Evolutionary conservation across 2,797 vertebrate species (phyloP), one percentile per base, ranked within the genome.

Genomic region (Scyliorhinus canicula): DNA sequence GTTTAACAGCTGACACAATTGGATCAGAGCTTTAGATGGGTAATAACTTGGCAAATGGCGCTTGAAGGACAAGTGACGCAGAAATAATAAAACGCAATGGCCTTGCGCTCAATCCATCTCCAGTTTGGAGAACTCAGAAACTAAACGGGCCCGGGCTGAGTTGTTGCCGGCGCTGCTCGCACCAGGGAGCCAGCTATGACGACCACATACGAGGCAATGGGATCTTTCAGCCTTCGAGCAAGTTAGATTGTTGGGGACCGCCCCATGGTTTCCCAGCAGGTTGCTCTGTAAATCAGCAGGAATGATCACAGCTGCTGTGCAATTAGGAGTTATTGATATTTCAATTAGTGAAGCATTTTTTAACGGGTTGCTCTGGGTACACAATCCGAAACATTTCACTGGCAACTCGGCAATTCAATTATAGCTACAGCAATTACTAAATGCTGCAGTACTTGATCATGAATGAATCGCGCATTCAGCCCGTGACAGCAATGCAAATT

Each of bases 401-500:
- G 65, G 65, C 12, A 52, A 50, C 65, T 94, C 26, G 5, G 67
- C 50, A 28, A 94, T 50, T 71, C 21, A 71, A 71, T 71, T 47
- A 71, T 21, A 35, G 26, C 26, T 71, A 50, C 65, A 35, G 93
- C 93, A 71, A 94, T 94, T 71, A 71, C 28, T 74, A 50, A 67
- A 50, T 55, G 93, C 47, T 71, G 93, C 44, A 52, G 93, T 52
- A 52, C 93, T n/a, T 94, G 44, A 94, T 69, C 28, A 52, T 71
- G 67, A 94, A 74, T 52, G 93, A 93, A 93, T 50, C 69, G 47
- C 50, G 93, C 52, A 52, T 94, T 71, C 63, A 71, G 44, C 26
- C 28, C 21, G 93, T 71, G 93, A 74, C 67, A 94, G 67, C 93
- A 74, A 71, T 52, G 47, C 93, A 94, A 94, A 52, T 94, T 94